Conservation (phyloP, 1,140 invertebrate species). For the Ceratitis capitata region DNA sequence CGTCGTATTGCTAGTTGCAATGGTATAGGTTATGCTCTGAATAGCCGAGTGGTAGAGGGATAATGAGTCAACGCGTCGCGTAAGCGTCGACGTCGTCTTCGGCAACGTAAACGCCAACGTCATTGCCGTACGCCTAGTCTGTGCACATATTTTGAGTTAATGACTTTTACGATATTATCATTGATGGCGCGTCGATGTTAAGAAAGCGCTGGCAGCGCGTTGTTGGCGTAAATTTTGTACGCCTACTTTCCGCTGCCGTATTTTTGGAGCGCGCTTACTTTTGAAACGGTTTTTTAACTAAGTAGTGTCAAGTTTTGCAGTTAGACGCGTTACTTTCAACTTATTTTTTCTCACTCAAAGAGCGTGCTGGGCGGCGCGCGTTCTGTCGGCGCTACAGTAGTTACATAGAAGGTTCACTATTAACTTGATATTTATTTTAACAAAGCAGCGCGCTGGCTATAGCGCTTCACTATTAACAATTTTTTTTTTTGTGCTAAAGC, state of each 20-base stretch:
- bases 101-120: background rate
- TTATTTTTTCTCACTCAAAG: too few relatives aligned
- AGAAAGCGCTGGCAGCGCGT: background rate
- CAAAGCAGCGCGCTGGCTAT: too few relatives aligned
- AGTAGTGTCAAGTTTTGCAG: too few relatives aligned
- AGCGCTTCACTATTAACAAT: background rate
- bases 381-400: too few relatives aligned
- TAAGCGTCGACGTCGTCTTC: background rate
- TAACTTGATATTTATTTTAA: too few relatives aligned
- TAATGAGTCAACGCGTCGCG: background rate
- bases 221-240: background rate
- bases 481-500: background rate
- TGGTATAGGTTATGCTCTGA: background rate
- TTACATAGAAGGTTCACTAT: too few relatives aligned
- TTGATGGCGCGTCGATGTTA: background rate
- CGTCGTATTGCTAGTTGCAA: background rate
- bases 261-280: too few relatives aligned
- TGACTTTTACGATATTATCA: background rate
- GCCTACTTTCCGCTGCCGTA: background rate
- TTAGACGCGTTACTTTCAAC: too few relatives aligned
- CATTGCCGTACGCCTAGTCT: background rate
- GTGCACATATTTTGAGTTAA: background rate
- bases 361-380: too few relatives aligned
- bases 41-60: conserved; percentile 18
- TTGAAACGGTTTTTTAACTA: too few relatives aligned